A percentile compares a stretch with the other conserved stretches of the same genome.
phyloP scores from a whole-genome alignment of 2,888 invertebrate species.

The Archips crataeganus region DNA sequence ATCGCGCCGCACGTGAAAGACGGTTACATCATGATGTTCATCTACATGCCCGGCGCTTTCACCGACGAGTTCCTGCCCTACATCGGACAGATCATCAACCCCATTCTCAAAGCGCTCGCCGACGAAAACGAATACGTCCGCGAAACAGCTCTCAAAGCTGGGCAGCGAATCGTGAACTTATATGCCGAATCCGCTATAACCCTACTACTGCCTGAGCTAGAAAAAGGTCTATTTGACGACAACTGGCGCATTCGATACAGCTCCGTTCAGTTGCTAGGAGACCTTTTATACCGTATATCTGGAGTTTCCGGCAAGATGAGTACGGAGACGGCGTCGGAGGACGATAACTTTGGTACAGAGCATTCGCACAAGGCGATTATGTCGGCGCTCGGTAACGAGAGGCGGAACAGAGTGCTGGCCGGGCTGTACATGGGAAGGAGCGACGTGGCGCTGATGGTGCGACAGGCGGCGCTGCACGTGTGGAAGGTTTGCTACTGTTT shows the following conservation, averaged over 20 bases:
- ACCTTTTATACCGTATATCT: constrained; percentile 97
- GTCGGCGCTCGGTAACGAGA: constrained; percentile 93
- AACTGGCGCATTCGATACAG: constrained; percentile 99
- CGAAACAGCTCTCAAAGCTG: constrained; percentile 98
- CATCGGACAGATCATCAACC: constrained; percentile 98
- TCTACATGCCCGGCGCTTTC: constrained; percentile 99
- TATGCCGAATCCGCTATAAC: constrained; percentile 98
- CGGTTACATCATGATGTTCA: constrained; percentile 99
- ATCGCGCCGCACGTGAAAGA: constrained; percentile 99
- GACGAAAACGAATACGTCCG: constrained; percentile 99
- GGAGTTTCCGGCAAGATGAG: constrained; percentile 99
- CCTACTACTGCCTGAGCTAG: constrained; percentile 96
- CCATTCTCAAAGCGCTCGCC: constrained; percentile 98
- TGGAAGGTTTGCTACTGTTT: constrained; percentile 91
- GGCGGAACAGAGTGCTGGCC: constrained; percentile 96
- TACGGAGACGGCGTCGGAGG: constrained; percentile 98
- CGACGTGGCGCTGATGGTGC: constrained; percentile 98
- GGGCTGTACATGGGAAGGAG: constrained; percentile 99
- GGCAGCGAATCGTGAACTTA: constrained; percentile 97
- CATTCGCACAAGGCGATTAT: constrained; percentile 97
- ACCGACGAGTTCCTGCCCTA: constrained; percentile 98
- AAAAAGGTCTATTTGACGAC: constrained; percentile 97
- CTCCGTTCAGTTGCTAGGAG: constrained; percentile 97
- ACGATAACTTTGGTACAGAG: constrained; percentile 99
- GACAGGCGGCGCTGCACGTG: constrained; percentile 98